phyloP scores from a whole-genome alignment of 92 coral and sea anemone genomes.

The Blastomussa wellsi region DNA sequence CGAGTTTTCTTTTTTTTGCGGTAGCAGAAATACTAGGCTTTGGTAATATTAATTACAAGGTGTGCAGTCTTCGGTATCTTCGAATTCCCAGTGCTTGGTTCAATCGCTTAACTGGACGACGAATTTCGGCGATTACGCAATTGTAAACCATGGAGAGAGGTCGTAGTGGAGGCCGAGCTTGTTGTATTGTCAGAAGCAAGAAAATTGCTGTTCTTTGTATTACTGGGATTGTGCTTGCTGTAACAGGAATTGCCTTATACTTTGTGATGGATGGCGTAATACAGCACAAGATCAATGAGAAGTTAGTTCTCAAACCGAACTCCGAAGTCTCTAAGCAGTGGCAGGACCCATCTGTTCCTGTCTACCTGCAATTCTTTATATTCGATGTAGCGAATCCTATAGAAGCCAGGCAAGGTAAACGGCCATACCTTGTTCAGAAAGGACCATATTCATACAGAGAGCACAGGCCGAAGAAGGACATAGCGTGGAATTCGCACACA shows the following conservation, averaged over 20 bases:
- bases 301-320: conserved; percentile 73
- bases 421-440: conserved; percentile 66
- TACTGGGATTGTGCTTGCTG: conserved; percentile 68
- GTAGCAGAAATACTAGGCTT: not conserved
- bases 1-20: conserved; percentile 3
- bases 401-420: conserved; percentile 60
- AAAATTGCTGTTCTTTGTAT: conserved; percentile 69
- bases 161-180: not conserved
- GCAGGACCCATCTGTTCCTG: conserved; percentile 74
- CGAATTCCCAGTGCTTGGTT: not conserved
- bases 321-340: conserved; percentile 72
- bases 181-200: conserved; percentile 75
- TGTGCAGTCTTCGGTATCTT: not conserved
- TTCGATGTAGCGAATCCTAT: conserved; percentile 64
- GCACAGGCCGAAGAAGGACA: conserved; percentile 70
- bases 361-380: conserved; percentile 77
- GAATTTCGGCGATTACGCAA: not conserved
- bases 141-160: not conserved
- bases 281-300: conserved; percentile 66
- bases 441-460: conserved; percentile 95
- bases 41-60: not conserved
- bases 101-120: not conserved
- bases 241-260: conserved; percentile 63
- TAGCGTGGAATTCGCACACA: conserved; percentile 69
- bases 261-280: conserved; percentile 68